Evolutionary conservation across 1,140 invertebrate species (phyloP), one percentile per base, ranked within the genome.

Genomic region (Hycleus phaleratus): DNA sequence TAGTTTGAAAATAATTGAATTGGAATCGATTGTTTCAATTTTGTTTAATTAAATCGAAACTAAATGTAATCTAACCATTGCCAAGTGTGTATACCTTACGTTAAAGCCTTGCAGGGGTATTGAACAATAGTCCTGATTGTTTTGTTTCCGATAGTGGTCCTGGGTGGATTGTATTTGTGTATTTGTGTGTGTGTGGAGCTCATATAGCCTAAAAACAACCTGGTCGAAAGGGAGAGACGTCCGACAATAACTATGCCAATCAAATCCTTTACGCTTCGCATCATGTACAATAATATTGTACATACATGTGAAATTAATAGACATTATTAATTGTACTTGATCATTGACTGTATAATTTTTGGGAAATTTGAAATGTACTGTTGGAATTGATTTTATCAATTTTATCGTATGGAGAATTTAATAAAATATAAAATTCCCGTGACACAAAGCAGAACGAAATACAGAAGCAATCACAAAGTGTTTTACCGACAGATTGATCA

Each of bases 191-290:
- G 56, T 54, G 47, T 49, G 49, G 54, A 61, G 49, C 60, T 50
- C 12, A 51, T 7, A 3, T 7, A 49, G 38, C 47, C 51, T 56
- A 62, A 62, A 62, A 62, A 50, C 53, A 58, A 59, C 56, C 51
- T 52, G 44, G 51, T 52, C 52, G 32, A 38, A 45, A 47, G 58
- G 42, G 56, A 48, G 55, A 50, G 51, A 18, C 46, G 56, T 55
- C 57, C 56, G 60, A 62, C 60, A 62, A 59, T 63, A 64, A 64
- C 59, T 58, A 61, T 61, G 62, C 59, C 62, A 64, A 64, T 64
- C 62, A 64, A 64, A 61, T 51, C 47, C 49, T 62, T 62, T 62
- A 62, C 56, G 60, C 60, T 62, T 53, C 42, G 51, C 25, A 44
- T 45, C 7, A 9, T 45, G 8, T 26, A 25, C 50, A 52, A 32